These are phyloP conservation scores for Quadroppia sp. DNA, from an alignment of 2,888 invertebrate species.

Conservation along the genomic window DNA sequence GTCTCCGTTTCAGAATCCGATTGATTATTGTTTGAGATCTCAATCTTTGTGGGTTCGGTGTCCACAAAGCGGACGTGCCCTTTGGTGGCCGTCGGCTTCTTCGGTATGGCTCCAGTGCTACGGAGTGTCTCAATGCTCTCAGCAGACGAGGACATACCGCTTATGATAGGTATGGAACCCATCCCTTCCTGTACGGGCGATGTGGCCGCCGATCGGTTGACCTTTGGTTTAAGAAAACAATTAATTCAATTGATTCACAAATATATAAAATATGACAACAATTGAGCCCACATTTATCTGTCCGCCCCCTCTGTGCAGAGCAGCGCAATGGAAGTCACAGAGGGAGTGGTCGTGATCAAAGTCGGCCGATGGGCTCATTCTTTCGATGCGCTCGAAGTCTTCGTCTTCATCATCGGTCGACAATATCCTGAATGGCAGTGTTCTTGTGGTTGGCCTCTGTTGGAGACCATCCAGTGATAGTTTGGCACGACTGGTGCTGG, in stretches of 20 bases:
- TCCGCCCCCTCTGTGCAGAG: slow-evolving; percentile 75
- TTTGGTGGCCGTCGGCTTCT: slow-evolving; percentile 55
- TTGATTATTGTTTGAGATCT: slow-evolving; percentile 55
- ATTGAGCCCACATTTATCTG: slow-evolving; percentile 58
- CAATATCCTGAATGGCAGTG: slow-evolving; percentile 45
- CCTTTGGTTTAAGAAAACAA: slow-evolving; percentile 57
- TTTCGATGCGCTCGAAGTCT: slow-evolving; percentile 38
- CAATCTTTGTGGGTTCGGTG: slow-evolving; percentile 44
- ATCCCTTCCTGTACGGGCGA: slow-evolving; percentile 75
- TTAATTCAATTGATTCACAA: background rate
- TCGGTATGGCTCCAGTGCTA: slow-evolving; percentile 58
- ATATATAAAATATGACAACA: background rate
- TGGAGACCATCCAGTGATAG: slow-evolving; percentile 47
- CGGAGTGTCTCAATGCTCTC: background rate
- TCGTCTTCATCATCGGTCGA: slow-evolving; percentile 41
- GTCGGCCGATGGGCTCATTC: slow-evolving; percentile 43
- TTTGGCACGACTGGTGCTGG: slow-evolving; percentile 37
- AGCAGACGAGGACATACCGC: slow-evolving; percentile 16
- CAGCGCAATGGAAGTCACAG: slow-evolving; percentile 94
- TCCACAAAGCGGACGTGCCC: slow-evolving; percentile 48
- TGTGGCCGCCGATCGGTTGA: slow-evolving; percentile 76
- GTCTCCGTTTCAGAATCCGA: slow-evolving; percentile 83
- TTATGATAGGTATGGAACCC: slow-evolving; percentile 29
- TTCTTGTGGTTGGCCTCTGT: slow-evolving; percentile 45
- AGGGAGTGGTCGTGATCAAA: slow-evolving; percentile 53